Conservation (phyloP, 2,888 invertebrate species). For the Glaucopsyche alexis region DNA sequence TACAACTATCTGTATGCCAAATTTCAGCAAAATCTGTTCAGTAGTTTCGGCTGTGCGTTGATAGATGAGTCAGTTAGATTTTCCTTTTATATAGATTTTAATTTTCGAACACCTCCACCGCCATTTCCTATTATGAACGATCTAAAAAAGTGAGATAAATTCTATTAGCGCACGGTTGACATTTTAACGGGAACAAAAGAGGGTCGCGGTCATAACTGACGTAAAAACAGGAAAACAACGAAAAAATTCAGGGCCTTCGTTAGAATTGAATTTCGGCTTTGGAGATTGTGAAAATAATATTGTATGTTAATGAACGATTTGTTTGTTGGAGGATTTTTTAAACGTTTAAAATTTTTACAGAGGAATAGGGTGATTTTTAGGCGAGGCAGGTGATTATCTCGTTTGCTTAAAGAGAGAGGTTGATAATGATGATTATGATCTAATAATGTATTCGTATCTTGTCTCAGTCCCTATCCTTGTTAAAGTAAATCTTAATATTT, state of each 20-base stretch:
- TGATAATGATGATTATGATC: not conserved
- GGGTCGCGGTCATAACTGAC: conserved; percentile 26
- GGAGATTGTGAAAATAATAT: conserved; percentile 14
- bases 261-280: conserved; percentile 23
- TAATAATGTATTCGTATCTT: too few species aligned
- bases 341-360: not conserved
- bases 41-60: too few species aligned
- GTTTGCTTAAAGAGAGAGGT: not conserved
- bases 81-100: too few species aligned
- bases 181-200: conserved; percentile 28
- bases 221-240: conserved; percentile 29
- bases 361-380: not conserved
- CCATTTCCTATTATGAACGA: conserved; percentile 12
- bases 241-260: conserved; percentile 27
- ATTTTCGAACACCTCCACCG: conserved; percentile 14
- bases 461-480: too few species aligned
- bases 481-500: too few species aligned
- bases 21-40: too few species aligned
- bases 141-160: conserved; percentile 26
- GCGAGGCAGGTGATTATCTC: not conserved
- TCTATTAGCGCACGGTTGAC: conserved; percentile 11
- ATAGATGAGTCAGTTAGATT: too few species aligned
- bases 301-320: conserved; percentile 10
- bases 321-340: not conserved
- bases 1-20: too few species aligned